Base-by-base conservation (phyloP, 2,888 invertebrate genomes). In the Leucozona laternaria region DNA sequence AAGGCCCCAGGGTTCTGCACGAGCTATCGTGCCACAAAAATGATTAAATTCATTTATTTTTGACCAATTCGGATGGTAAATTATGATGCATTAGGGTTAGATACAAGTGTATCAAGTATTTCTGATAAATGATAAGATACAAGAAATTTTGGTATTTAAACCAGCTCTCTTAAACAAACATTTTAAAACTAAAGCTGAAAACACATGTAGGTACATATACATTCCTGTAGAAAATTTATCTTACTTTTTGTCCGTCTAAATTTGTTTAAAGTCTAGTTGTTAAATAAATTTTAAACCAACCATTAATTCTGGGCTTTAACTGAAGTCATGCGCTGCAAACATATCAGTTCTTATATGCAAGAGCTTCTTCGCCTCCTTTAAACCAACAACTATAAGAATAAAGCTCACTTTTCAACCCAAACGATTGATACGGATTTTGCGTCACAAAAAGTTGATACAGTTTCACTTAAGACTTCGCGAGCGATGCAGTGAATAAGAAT, bases 401-500 rank as follows among this genome's bases (percentile, higher is more conserved):
- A 62, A 53, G 48, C 57, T 50, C 13, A 64, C 31, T 31, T 57
- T 40, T 28, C 28, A 50, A n/a, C 57, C 45, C 40, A 55, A 68
- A 62, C 77, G 53, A 62, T 73, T 86, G 78, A 82, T 82, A 82
- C 73, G 78, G 86, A 86, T 82, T 86, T 86, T 82, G 86, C 86
- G 86, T 86, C 86, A 86, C 82, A n/a, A 68, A 72, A 79, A 86
- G 70, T 86, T 78, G 82, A 71, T 82, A 86, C 86, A 86, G 86
- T 86, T 82, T 82, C 78, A 75, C 82, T 71, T 86, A 82, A 79
- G 86, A 82, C 82, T 82, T 86, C 86, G 82, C 73, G 53, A 64
- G 64, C 81, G 82, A 86, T 79, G 86, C 78, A 86, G 79, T 82
- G 71, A 75, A 79, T 78, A 66, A 20, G 37, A 20, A 66, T 62